These are phyloP conservation scores for Amazona finschi DNA, from an alignment of 2,797 vertebrate species.

Conservation along the genomic window DNA sequence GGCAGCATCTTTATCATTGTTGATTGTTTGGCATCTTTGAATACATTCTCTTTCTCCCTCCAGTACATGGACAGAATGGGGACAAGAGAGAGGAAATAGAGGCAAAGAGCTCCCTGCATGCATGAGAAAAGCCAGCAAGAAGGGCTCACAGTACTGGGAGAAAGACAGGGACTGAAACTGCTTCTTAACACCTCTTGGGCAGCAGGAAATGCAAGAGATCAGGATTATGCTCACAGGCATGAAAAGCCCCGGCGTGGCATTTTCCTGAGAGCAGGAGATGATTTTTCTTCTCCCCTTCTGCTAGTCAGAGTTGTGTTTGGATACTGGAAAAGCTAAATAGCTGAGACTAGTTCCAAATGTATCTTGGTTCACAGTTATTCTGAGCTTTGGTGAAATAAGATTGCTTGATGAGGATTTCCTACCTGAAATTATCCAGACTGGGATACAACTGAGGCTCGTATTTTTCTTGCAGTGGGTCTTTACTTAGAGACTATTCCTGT, in stretches of 20 bases:
- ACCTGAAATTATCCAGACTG: neutral
- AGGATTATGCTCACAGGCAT: neutral
- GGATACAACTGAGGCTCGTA: accelerated
- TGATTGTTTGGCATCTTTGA: neutral
- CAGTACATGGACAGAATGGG: neutral
- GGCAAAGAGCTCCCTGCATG: neutral
- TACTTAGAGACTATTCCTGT: neutral
- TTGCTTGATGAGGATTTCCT: neutral
- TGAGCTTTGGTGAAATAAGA: neutral
- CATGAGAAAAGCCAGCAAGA: neutral
- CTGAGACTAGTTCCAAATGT: neutral
- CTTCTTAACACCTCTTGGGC: neutral
- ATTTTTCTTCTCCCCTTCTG: neutral
- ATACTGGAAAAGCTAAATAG: neutral
- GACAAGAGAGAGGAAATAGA: neutral
- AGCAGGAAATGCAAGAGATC: neutral
- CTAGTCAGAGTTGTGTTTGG: neutral
- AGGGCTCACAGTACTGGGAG: neutral
- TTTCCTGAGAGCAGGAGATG: neutral
- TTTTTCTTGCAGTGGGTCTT: neutral
- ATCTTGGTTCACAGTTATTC: neutral
- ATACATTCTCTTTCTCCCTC: neutral
- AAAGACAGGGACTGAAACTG: neutral
- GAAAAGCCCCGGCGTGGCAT: neutral
- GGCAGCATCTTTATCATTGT: neutral